Evolutionary conservation across 2,113 vertebrate genomes (phyloP).

Genomic region (Chlamydotis undulata): DNA sequence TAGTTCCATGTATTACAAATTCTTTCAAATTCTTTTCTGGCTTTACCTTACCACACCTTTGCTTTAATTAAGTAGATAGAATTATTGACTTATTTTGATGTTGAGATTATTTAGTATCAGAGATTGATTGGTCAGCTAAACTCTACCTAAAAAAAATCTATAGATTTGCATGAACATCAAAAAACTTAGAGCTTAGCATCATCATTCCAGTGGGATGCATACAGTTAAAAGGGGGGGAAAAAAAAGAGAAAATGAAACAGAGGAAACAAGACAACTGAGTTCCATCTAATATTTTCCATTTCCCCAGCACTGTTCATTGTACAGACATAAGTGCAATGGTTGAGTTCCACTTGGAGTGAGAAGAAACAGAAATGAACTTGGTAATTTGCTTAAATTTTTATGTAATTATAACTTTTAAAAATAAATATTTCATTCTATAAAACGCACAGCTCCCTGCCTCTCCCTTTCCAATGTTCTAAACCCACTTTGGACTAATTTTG

Average conservation of each 20-base stretch:
- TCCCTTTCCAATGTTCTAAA: neutral
- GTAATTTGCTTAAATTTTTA: neutral
- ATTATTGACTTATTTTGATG: neutral
- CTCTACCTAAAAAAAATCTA: neutral
- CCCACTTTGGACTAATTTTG: slow-evolving; percentile 33
- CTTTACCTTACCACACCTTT: neutral
- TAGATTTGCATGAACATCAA: neutral
- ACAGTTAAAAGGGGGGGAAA: neutral
- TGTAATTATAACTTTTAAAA: neutral
- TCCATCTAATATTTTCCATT: neutral
- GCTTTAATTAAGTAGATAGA: neutral
- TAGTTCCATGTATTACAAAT: neutral
- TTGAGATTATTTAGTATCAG: neutral
- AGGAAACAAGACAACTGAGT: neutral
- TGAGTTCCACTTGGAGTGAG: neutral
- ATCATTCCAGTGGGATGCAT: neutral
- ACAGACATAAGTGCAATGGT: neutral
- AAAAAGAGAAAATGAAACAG: neutral
- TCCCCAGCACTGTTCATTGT: neutral
- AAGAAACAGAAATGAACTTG: neutral
- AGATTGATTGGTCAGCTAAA: neutral
- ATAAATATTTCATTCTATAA: slow-evolving; percentile 7
- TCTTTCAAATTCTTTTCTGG: neutral
- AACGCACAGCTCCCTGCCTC: neutral
- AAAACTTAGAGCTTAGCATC: neutral